Evolutionary conservation across 2,113 vertebrate genomes (phyloP), one percentile per base, ranked within the genome.

Genomic region (Malurus melanocephalus): DNA sequence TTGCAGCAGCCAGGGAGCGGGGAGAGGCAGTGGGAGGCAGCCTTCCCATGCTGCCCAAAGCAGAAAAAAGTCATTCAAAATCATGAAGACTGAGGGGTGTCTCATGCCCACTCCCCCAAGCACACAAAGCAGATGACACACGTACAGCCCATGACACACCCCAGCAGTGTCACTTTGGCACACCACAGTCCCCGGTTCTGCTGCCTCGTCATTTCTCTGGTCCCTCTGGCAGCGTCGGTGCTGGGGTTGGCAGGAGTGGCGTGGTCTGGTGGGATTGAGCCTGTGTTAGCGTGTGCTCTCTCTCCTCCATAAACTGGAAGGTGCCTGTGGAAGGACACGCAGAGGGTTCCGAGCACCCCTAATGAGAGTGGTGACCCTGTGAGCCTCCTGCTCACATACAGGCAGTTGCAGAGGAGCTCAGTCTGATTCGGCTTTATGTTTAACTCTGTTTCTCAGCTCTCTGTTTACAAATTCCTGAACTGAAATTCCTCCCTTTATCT

Each of bases 21-120:
- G 46, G 66, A 72, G 78, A 75, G 40, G 0, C 91, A 24, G 81
- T 87, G 69, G 75, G 69, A 93, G 67, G 80, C 80, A 90, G 86
- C 85, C 82, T 92, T 93, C 83, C 49, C 90, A 88, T 87, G 89
- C 75, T 79, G 86, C 59, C 82, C 81, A 91, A 94, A 89, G 77
- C 56, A 86, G 73, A 91, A 93, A 89, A 87, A 78, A 69, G 16
- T 69, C 15, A 30, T 65, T 64, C 73, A 87, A 45, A 74, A 40
- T 23, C 53, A 46, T 35, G 57, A 76, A 82, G 80, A 72, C 53
- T 62, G 59, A 59, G 61, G 32, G 30, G 18, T 13, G 27, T 12
- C 80, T 61, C 52, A 28, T 5, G 27, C 24, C 19, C 42, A 4
- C 35, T 24, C n/a, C 49, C 23, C 52, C 16, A 26, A 33, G 20